Evolutionary conservation across 1,140 invertebrate species (phyloP), one percentile per base, ranked within the genome.

Genomic region (Zaprionus taronus): DNA sequence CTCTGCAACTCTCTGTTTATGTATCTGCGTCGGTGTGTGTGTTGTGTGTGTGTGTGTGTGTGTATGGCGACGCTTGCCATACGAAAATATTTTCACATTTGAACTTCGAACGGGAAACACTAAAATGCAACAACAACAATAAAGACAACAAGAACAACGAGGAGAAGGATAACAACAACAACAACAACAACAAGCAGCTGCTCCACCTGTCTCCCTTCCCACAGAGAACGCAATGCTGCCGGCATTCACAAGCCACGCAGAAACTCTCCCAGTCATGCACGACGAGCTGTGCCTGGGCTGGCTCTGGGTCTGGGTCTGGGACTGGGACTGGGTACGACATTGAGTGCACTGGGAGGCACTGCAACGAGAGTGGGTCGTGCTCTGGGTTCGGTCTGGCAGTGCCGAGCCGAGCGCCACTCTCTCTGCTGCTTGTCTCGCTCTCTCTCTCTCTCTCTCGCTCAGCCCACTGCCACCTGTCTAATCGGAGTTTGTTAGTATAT

Each of bases 401-500:
- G 7, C 7, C 20, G 47, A 24, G 47, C 47, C 20, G 47, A 15
- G 4, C 3, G 7, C 17, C 9, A 24, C 20, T 24, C 20, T 34
- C 65, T 34, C 51, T 64, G 66, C n/a, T 64, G 66, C 38, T 63
- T 61, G n/a, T 53, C 53, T 31, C 36, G 14, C 41, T 55, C 41
- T 38, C 51, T 24, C 51, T 12, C 28, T 58, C 34, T 60, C 58
- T 51, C 53, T 62, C 14, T 65, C 36, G 66, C 65, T 55, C 68
- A 47, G 49, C 60, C 51, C 67, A 68, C 79, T 66, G 72, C 85
- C 85, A 90, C 85, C 85, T 90, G 85, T 90, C 85, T 90, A 90
- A 87, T 91, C 87, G 83, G 87, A 87, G 87, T 91, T 91, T 91
- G 87, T 91, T 91, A 91, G 87, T 91, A 91, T 91, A 91, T 91